Evolutionary conservation across 2,888 invertebrate genomes (phyloP).

Genomic region (Apotomis capreana): DNA sequence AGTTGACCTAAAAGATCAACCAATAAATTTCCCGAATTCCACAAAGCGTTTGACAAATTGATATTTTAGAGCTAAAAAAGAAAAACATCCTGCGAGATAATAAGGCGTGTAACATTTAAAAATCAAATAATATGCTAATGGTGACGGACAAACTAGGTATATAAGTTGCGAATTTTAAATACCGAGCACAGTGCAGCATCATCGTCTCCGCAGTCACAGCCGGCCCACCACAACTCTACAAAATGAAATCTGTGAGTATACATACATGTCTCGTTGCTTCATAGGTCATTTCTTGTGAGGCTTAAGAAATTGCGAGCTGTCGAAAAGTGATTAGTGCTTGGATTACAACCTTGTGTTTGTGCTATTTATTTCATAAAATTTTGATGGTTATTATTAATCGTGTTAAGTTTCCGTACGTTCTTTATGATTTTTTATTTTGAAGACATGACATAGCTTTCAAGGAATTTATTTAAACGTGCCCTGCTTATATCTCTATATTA

Average conservation of each 20-base stretch:
- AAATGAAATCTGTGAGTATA: conserved; percentile 71
- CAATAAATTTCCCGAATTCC: not conserved
- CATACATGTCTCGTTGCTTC: conserved; percentile 28
- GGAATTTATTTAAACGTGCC: too few species aligned
- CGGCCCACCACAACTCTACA: conserved; percentile 48
- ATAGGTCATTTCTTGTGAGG: conserved; percentile 12
- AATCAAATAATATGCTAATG: conserved; percentile 57
- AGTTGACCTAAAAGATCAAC: not conserved
- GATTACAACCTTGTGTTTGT: not conserved
- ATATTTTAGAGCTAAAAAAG: not conserved
- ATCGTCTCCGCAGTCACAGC: conserved; percentile 46
- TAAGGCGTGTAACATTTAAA: conserved; percentile 50
- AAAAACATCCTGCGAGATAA: conserved; percentile 41
- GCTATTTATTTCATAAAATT: not conserved
- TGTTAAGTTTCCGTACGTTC: too few species aligned
- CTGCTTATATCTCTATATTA: too few species aligned
- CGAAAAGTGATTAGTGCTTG: not conserved
- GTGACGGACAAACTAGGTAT: conserved; percentile 50
- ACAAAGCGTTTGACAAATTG: not conserved
- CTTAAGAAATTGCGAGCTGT: not conserved
- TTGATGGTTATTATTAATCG: too few species aligned
- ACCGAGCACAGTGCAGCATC: conserved; percentile 55
- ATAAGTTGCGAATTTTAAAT: conserved; percentile 57
- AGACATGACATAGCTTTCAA: too few species aligned
- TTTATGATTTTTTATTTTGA: too few species aligned